Conservation (phyloP, 2,888 invertebrate genomes). For the Serripes groenlandicus region DNA sequence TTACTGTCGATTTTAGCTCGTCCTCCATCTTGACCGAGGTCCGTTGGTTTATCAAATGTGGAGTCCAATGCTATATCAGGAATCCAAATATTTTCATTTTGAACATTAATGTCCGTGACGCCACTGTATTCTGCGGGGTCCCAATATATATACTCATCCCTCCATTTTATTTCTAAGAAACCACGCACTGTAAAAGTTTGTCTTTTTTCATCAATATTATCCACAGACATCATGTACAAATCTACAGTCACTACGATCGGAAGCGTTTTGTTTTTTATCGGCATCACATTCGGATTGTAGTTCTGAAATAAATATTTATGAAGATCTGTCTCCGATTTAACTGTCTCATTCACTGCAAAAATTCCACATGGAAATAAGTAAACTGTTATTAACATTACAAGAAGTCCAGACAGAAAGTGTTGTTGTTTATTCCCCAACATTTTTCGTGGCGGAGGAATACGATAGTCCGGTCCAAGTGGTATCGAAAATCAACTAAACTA, state of each 20-base stretch:
- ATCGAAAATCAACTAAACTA: no score
- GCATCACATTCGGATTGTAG: slow-evolving; percentile 54
- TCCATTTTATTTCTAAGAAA: slow-evolving; percentile 64
- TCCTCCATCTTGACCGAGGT: slow-evolving; percentile 56
- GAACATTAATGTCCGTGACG: slow-evolving; percentile 52
- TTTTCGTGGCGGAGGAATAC: no score
- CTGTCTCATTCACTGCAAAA: no score
- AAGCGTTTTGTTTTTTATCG: slow-evolving; percentile 14
- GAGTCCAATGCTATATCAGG: slow-evolving; percentile 55
- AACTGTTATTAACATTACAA: no score
- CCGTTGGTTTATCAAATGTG: slow-evolving; percentile 55
- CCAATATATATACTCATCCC: slow-evolving; percentile 58
- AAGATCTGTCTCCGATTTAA: slow-evolving; percentile 33
- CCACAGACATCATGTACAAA: slow-evolving; percentile 61
- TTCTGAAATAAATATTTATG: slow-evolving; percentile 40
- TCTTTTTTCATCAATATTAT: slow-evolving; percentile 63
- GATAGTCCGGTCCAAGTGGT: no score
- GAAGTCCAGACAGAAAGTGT: no score
- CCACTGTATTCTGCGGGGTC: slow-evolving; percentile 34
- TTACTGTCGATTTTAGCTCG: slow-evolving; percentile 46
- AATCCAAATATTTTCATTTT: slow-evolving; percentile 58
- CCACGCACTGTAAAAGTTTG: slow-evolving; percentile 56
- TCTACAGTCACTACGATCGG: slow-evolving; percentile 48
- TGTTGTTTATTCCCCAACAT: no score
- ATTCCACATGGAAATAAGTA: no score